These are phyloP conservation scores for Holothuria glaberrima DNA, from an alignment of 35 echinoderm and acorn worm species.

Conservation along the genomic window DNA sequence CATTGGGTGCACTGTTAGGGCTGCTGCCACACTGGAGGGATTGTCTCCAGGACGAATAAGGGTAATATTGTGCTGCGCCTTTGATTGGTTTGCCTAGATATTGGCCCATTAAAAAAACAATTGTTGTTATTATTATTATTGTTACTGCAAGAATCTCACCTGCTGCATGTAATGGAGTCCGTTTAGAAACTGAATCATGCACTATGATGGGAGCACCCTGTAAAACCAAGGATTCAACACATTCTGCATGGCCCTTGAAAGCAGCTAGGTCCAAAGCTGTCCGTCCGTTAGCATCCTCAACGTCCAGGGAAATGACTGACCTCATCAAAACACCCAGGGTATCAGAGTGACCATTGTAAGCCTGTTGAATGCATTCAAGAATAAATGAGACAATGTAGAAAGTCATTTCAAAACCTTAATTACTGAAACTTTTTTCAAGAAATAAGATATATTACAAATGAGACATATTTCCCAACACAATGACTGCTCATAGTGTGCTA, in stretches of 20 bases:
- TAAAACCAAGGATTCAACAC: conserved; percentile 89
- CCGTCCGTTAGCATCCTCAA: conserved; percentile 96
- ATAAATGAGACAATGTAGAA: background rate
- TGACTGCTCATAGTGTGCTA: too few relatives aligned
- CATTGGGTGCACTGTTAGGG: too few relatives aligned
- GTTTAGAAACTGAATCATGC: conserved; percentile 93
- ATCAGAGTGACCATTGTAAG: conserved; percentile 95
- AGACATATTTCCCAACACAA: too few relatives aligned
- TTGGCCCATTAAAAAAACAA: too few relatives aligned
- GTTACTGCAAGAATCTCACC: conserved; percentile 52
- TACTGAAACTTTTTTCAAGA: too few relatives aligned
- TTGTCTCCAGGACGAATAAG: too few relatives aligned
- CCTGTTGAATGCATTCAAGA: conserved; percentile 56
- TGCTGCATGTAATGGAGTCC: conserved; percentile 94
- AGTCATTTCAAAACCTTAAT: too few relatives aligned
- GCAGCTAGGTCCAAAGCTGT: conserved; percentile 93
- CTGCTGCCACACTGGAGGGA: too few relatives aligned
- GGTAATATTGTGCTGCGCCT: too few relatives aligned
- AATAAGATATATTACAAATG: too few relatives aligned
- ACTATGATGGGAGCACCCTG: conserved; percentile 92
- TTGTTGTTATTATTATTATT: too few relatives aligned
- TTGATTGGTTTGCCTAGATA: too few relatives aligned
- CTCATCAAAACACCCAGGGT: conserved; percentile 90
- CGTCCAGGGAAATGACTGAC: conserved; percentile 91
- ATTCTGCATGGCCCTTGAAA: conserved; percentile 97